phyloP scores from a whole-genome alignment of 1,140 invertebrate species.

The Drosophila bifasciata region DNA sequence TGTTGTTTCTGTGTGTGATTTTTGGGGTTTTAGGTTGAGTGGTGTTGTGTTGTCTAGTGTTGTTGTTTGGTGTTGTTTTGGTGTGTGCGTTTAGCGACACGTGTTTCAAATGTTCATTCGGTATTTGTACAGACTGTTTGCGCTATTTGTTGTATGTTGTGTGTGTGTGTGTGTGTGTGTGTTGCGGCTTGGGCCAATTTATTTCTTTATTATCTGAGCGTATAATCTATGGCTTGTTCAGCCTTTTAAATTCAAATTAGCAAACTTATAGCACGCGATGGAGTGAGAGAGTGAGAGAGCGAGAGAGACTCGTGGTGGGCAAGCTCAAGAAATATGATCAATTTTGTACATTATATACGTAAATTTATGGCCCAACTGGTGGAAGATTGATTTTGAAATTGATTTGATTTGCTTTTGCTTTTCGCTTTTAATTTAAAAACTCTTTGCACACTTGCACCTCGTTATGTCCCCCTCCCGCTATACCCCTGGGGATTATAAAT shows the following conservation, averaged over 20 bases:
- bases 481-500: constrained; percentile 13
- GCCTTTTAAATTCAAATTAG: constrained; percentile 82
- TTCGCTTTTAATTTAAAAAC: constrained; percentile 18
- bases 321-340: constrained; percentile 42
- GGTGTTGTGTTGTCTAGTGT: constrained; percentile 29
- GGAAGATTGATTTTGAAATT: constrained; percentile 52
- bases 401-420: constrained; percentile 16
- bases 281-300: background rate
- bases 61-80: constrained; percentile 27
- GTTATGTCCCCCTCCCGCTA: no score
- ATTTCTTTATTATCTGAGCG: constrained; percentile 77
- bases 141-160: constrained; percentile 35
- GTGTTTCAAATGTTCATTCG: constrained; percentile 75
- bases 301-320: background rate
- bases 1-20: no score
- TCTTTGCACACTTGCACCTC: constrained; percentile 52
- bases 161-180: no score
- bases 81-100: constrained; percentile 62
- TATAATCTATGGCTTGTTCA: constrained; percentile 74
- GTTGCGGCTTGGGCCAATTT: constrained; percentile 70
- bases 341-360: constrained; percentile 30
- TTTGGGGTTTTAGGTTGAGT: no score
- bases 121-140: constrained; percentile 18
- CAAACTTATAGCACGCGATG: constrained; percentile 73
- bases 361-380: constrained; percentile 44